Conservation (phyloP, 2,113 vertebrate species). For the Triplophysa rosa region DNA sequence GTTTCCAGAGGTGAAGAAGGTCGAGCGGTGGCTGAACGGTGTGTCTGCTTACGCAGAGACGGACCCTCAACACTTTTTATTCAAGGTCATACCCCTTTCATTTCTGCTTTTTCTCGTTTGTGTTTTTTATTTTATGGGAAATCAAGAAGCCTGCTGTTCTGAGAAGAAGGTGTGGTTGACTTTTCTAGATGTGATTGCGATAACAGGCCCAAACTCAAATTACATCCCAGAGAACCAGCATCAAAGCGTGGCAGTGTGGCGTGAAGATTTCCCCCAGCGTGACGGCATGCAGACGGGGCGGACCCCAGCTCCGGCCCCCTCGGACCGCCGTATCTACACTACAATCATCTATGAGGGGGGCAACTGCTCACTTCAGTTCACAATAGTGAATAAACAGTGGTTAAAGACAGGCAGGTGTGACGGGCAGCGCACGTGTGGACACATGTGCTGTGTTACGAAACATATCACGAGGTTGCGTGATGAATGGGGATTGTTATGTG, state of each 20-base stretch:
- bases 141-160: conserved; percentile 24
- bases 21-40: neutral
- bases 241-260: conserved; percentile 46
- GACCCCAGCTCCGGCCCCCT: neutral
- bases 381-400: neutral
- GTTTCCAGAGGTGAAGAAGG: neutral
- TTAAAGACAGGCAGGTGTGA: neutral
- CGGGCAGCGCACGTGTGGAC: neutral
- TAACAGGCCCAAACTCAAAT: conserved; percentile 42
- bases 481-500: neutral
- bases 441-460: too few relatives aligned
- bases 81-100: neutral
- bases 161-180: conserved; percentile 48
- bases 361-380: neutral
- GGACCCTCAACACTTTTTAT: neutral
- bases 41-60: conserved; percentile 23
- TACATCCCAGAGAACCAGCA: conserved; percentile 44
- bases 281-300: conserved; percentile 46
- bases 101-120: neutral
- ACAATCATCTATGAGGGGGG: neutral
- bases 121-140: conserved; percentile 29
- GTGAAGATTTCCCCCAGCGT: conserved; percentile 26
- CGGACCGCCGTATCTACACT: neutral
- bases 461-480: neutral
- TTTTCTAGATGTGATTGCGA: conserved; percentile 47